phyloP scores from a whole-genome alignment of 1,140 invertebrate genomes.

The Acyrthosiphon pisum region DNA sequence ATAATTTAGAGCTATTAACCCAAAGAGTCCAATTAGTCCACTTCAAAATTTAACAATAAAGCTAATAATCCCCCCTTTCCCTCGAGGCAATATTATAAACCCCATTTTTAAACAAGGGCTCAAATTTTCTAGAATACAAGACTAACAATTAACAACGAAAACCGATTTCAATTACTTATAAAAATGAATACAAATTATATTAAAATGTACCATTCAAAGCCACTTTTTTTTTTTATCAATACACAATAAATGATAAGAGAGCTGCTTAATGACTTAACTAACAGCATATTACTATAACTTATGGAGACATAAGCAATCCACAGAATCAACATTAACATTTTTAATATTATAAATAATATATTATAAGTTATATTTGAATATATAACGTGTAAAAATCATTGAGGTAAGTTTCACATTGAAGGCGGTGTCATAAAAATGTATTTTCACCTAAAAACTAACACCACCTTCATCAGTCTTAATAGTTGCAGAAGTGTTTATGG shows the following conservation, averaged over 20 bases:
- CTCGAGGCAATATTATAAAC: neutral
- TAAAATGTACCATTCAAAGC: conserved; percentile 49
- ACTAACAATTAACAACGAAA: conserved; percentile 45
- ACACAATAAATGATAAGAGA: conserved; percentile 39
- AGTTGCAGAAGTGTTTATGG: conserved; percentile 55
- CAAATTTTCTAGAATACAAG: conserved; percentile 39
- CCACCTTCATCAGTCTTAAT: conserved; percentile 48
- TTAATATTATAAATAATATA: conserved; percentile 55
- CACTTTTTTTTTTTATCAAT: conserved; percentile 34
- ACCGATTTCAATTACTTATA: neutral
- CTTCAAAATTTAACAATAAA: neutral
- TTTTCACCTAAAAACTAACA: conserved; percentile 52
- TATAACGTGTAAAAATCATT: conserved; percentile 55
- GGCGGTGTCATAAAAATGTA: conserved; percentile 51
- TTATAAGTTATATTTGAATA: conserved; percentile 45
- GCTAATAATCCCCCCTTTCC: conserved; percentile 6
- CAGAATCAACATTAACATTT: conserved; percentile 57
- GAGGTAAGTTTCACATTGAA: conserved; percentile 54
- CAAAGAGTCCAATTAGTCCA: neutral
- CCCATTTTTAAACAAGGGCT: neutral
- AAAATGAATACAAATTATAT: conserved; percentile 43
- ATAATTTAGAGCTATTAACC: neutral
- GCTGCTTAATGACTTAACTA: conserved; percentile 54
- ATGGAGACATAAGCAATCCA: conserved; percentile 53
- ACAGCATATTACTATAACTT: conserved; percentile 47